Base-by-base conservation (phyloP, 2,888 invertebrate species). In the Silvanus unidentatus region DNA sequence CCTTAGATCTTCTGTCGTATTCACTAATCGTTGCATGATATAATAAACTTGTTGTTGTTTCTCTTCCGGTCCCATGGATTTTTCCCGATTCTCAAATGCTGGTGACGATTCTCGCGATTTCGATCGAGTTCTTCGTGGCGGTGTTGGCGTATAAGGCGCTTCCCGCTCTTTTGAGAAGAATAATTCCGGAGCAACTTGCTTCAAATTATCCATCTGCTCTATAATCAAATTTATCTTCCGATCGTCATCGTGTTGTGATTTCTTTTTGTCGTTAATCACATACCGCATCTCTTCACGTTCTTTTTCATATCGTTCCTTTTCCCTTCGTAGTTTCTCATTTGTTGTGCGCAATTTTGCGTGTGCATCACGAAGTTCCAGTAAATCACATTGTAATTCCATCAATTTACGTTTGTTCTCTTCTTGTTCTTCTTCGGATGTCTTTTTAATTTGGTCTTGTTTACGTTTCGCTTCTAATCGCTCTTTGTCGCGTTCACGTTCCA, bases 341-440 rank as follows among this genome's bases (percentile, higher is more conserved):
- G 92, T 89, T 2, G 92, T 92, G 44, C 93, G 77, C 52, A 94
- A 70, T 69, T 93, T 93, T 1, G 93, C 92, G 69, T 94, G 93
- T 13, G 92, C 92, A 69, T 94, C 94, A 16, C 93, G 78, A 41
- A 94, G 70, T 70, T 94, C 94, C 42, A 93, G 70, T 37, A 94
- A 73, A 73, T 94, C 93, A 64, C 88, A 89, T 68, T 93, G 93
- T 38, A 93, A 68, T 73, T 93, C 85, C 3, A 80, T 75, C 46
- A 81, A 80, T 76, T 93, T 93, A 65, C 86, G 84, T 63, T 87
- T 86, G 40, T 86, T 88, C 65, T 93, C 92, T 55, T 90, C 88
- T 58, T 90, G 88, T 66, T 94, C 93, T 68, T 92, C 90, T 60
- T 93, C 93, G 2, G 84, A 82, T 1, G 86, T 79, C 61, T 85